Evolutionary conservation across 2,888 invertebrate species (phyloP).

Genomic region (Horisme vitalbata): DNA sequence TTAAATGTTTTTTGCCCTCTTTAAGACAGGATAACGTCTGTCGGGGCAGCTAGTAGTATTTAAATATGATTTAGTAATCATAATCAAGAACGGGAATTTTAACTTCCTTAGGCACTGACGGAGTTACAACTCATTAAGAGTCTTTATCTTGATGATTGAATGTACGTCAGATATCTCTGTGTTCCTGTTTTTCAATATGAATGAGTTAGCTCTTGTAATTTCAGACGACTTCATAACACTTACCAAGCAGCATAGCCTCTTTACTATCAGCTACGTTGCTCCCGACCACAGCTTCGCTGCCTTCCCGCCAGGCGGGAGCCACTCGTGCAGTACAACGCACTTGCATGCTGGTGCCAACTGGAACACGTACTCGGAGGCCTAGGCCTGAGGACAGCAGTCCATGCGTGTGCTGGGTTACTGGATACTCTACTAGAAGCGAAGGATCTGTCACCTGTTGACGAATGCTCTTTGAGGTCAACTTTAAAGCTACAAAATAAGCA

Average conservation of each 20-base stretch:
- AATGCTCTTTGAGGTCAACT: neutral
- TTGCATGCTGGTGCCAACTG: slow-evolving; percentile 69
- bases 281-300: slow-evolving; percentile 74
- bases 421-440: slow-evolving; percentile 65
- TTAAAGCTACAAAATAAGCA: too few relatives aligned
- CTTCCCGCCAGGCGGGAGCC: slow-evolving; percentile 74
- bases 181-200: too few relatives aligned
- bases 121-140: too few relatives aligned
- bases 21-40: too few relatives aligned
- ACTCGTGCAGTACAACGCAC: slow-evolving; percentile 73
- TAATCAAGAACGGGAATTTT: too few relatives aligned
- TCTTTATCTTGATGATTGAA: too few relatives aligned
- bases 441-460: slow-evolving; percentile 63
- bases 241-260: slow-evolving; percentile 75
- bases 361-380: slow-evolving; percentile 69
- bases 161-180: too few relatives aligned
- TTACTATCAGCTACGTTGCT: slow-evolving; percentile 75
- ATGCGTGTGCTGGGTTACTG: slow-evolving; percentile 68
- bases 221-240: slow-evolving; percentile 22
- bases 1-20: too few relatives aligned
- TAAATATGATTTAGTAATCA: too few relatives aligned
- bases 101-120: too few relatives aligned
- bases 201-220: too few relatives aligned
- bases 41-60: too few relatives aligned
- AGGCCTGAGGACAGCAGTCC: slow-evolving; percentile 69